Evolutionary conservation across 35 echinoderm and acorn worm species (phyloP).

Genomic region (Heliocidaris erythrogramma): DNA sequence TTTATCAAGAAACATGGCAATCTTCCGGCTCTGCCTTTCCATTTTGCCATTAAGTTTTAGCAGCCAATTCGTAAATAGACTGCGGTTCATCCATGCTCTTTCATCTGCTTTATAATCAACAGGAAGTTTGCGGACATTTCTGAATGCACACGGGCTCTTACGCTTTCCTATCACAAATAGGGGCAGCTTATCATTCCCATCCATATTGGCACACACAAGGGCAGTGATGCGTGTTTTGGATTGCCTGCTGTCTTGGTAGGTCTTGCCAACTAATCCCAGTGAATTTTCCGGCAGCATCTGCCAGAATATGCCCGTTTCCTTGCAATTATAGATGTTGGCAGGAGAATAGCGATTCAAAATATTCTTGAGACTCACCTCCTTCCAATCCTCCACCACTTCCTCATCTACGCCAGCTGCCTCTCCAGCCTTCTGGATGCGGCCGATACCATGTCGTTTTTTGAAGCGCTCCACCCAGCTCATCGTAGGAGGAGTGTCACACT

Average conservation of each 20-base stretch:
- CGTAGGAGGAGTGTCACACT: not conserved
- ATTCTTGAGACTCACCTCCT: not conserved
- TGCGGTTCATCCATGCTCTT: conserved; percentile 59
- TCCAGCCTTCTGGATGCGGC: not conserved
- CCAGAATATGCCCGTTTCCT: conserved; percentile 57
- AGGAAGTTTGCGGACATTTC: conserved; percentile 54
- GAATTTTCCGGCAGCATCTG: conserved; percentile 44
- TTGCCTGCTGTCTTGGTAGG: conserved; percentile 14
- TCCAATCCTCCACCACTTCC: no score
- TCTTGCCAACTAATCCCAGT: conserved; percentile 28
- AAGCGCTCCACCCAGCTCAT: conserved; percentile 44
- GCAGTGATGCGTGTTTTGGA: not conserved
- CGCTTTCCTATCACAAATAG: conserved; percentile 57
- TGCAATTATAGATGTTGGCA: conserved; percentile 49
- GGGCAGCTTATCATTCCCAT: conserved; percentile 16
- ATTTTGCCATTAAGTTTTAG: conserved; percentile 39
- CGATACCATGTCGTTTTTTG: conserved; percentile 39
- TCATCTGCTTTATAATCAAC: conserved; percentile 46
- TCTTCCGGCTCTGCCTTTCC: not conserved
- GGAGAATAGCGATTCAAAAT: not conserved
- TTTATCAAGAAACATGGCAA: conserved; percentile 37
- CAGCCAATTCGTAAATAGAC: conserved; percentile 50
- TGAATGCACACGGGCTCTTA: conserved; percentile 50
- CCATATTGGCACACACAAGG: conserved; percentile 42
- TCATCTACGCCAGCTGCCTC: not conserved